phyloP scores from a whole-genome alignment of 2,888 invertebrate species.

The Microctonus hyperodae region DNA sequence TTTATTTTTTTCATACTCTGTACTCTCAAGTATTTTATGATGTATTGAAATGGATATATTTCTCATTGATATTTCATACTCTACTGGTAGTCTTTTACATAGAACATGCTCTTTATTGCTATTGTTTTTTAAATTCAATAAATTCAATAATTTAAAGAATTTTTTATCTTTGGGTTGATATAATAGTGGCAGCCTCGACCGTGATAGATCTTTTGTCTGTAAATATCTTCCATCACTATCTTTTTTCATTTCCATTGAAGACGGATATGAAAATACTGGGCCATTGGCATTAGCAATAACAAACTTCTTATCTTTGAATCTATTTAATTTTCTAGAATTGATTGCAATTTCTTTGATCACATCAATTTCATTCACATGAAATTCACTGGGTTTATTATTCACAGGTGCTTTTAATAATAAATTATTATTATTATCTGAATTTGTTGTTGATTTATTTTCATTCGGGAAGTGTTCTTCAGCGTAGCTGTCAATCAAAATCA shows the following conservation, averaged over 20 bases:
- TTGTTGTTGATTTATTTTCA: background rate
- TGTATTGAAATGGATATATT: background rate
- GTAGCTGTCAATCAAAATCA: conserved; percentile 36
- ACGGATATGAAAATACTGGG: conserved; percentile 15
- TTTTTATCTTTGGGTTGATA: background rate
- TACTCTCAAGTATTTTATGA: background rate
- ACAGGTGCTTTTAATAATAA: background rate
- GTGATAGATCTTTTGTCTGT: background rate
- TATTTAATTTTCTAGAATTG: conserved; percentile 1
- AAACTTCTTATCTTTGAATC: background rate
- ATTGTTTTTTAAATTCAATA: background rate
- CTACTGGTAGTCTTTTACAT: background rate
- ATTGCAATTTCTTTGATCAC: background rate
- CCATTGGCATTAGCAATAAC: background rate
- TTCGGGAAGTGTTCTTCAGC: conserved; percentile 26
- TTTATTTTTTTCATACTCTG: background rate
- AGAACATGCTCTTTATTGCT: no score
- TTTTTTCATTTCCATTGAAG: background rate
- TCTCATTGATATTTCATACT: background rate
- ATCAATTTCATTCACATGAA: background rate
- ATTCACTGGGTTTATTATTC: background rate
- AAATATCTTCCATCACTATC: background rate
- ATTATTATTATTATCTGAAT: background rate
- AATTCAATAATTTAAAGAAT: background rate
- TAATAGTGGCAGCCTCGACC: background rate